Evolutionary conservation across 2,888 invertebrate species (phyloP).

Genomic region (Dasypogon diadema): DNA sequence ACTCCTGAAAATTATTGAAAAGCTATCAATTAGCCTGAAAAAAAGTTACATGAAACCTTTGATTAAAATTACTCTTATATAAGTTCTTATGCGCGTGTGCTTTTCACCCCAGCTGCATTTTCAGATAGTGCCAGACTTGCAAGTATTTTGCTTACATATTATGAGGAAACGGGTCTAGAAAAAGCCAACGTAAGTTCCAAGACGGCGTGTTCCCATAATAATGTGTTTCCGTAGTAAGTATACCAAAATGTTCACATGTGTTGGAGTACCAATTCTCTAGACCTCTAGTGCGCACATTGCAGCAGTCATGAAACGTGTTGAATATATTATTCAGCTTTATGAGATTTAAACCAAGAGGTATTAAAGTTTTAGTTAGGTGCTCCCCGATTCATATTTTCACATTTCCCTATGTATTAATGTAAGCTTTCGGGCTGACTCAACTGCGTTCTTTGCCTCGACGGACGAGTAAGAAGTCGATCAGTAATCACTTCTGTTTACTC

Average conservation of each 20-base stretch:
- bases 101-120: conserved; percentile 22
- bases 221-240: conserved; percentile 18
- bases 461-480: conserved; percentile 1
- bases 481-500: conserved; percentile 25
- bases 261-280: background rate
- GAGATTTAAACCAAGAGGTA: no score
- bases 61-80: background rate
- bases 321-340: conserved; percentile 6
- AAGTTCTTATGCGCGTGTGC: conserved; percentile 11
- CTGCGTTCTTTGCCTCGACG: background rate
- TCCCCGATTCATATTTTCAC: conserved; percentile 21
- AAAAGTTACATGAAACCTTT: conserved; percentile 26
- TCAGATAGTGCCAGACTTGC: conserved; percentile 33
- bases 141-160: conserved; percentile 27
- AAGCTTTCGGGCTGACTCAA: background rate
- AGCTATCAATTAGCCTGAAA: no score
- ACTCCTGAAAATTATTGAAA: no score
- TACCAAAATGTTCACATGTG: background rate
- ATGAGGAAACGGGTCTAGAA: conserved; percentile 1
- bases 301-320: conserved; percentile 8
- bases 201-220: conserved; percentile 11
- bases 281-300: conserved; percentile 24
- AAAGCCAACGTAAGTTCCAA: conserved; percentile 1
- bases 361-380: no score
- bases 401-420: background rate